phyloP scores from a whole-genome alignment of 2,888 invertebrate genomes.

The Drosophila mayaguana region DNA sequence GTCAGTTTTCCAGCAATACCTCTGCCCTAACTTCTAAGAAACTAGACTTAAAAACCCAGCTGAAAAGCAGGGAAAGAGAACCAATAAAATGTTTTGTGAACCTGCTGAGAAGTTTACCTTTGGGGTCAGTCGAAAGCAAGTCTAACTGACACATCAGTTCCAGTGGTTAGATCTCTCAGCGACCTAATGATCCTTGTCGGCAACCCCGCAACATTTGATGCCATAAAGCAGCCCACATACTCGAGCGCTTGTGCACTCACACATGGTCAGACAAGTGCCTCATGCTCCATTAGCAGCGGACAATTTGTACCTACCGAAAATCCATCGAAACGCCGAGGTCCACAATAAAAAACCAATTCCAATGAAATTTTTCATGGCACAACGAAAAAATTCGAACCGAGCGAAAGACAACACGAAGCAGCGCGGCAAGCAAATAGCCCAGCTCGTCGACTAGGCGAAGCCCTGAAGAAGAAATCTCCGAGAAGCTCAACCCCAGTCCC shows the following conservation, averaged over 20 bases:
- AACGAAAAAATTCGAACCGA: slow-evolving; percentile 43
- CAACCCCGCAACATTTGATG: slow-evolving; percentile 32
- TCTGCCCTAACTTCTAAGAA: not conserved
- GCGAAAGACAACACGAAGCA: slow-evolving; percentile 20
- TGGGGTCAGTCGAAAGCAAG: slow-evolving; percentile 17
- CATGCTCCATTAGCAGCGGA: slow-evolving; percentile 70
- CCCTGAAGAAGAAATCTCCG: slow-evolving; percentile 52
- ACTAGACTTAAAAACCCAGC: not conserved
- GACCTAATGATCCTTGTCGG: slow-evolving; percentile 68
- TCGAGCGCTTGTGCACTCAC: slow-evolving; percentile 20
- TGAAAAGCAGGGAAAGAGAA: not conserved
- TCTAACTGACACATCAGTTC: slow-evolving; percentile 20
- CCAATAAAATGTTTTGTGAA: slow-evolving; percentile 22
- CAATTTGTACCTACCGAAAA: slow-evolving; percentile 75
- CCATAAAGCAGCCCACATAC: slow-evolving; percentile 37
- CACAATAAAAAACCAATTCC: slow-evolving; percentile 77
- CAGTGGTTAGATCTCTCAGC: slow-evolving; percentile 15
- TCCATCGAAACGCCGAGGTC: slow-evolving; percentile 64
- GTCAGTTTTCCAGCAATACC: not conserved
- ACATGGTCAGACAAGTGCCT: slow-evolving; percentile 47
- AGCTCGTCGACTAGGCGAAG: slow-evolving; percentile 32
- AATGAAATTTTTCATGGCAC: slow-evolving; percentile 75
- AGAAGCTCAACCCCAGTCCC: slow-evolving; percentile 46
- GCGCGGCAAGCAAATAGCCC: slow-evolving; percentile 50
- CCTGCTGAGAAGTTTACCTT: slow-evolving; percentile 27